These are phyloP conservation scores for Orientallactaga bullata DNA, from an alignment of 2,113 vertebrate species.

Conservation along the genomic window DNA sequence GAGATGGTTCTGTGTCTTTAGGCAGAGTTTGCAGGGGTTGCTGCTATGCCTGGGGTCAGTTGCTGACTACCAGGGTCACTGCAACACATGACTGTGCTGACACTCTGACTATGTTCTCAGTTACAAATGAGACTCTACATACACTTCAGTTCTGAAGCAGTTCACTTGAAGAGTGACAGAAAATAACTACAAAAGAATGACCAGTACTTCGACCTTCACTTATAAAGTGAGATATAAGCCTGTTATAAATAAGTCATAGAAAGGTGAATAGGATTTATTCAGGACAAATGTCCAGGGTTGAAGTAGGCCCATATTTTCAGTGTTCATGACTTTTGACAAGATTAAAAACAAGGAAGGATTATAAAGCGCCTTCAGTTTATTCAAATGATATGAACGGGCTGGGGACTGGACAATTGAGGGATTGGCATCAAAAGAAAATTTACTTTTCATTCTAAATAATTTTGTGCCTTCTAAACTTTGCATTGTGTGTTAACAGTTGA, in stretches of 20 bases:
- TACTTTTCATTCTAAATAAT: neutral
- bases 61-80: neutral
- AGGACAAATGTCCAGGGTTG: neutral
- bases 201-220: neutral
- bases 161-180: neutral
- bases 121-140: neutral
- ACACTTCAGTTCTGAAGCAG: slow-evolving; percentile 5
- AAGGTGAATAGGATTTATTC: neutral
- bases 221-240: neutral
- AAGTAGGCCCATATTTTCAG: neutral
- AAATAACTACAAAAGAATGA: slow-evolving; percentile 4
- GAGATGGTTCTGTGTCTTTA: neutral
- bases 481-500: slow-evolving; percentile 48
- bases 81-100: neutral
- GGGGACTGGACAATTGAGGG: neutral
- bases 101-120: neutral
- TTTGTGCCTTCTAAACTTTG: slow-evolving; percentile 37
- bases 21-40: neutral
- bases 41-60: neutral
- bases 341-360: slow-evolving; percentile 5
- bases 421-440: neutral
- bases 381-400: neutral
- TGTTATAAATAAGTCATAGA: neutral
- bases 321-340: neutral
- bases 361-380: neutral